Evolutionary conservation across 2,888 invertebrate genomes (phyloP).

Genomic region (Meganola albula): DNA sequence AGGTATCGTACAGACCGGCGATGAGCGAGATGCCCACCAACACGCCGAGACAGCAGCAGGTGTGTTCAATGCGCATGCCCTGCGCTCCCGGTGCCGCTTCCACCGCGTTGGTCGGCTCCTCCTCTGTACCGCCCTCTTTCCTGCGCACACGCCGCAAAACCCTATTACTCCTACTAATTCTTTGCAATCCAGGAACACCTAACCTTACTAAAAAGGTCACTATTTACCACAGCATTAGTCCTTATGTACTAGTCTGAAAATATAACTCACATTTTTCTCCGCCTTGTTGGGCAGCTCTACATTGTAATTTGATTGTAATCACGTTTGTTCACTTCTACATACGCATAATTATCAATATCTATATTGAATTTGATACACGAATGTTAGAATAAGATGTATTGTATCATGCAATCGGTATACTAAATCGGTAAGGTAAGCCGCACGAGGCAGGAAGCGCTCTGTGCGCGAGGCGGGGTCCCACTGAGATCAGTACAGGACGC

Average conservation of each 20-base stretch:
- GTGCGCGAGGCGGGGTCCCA: conserved; percentile 55
- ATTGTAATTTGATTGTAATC: conserved; percentile 50
- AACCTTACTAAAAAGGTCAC: too few relatives aligned
- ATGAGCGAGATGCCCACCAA: conserved; percentile 75
- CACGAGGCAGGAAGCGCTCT: conserved; percentile 55
- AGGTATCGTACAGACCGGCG: conserved; percentile 66
- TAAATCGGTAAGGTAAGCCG: conserved; percentile 11
- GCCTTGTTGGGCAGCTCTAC: conserved; percentile 66
- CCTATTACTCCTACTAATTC: conserved; percentile 2
- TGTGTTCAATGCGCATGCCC: conserved; percentile 65
- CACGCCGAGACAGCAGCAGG: conserved; percentile 74
- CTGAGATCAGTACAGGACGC: conserved; percentile 50
- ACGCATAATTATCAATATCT: conserved; percentile 33
- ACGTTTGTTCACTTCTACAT: conserved; percentile 39
- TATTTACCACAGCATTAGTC: too few relatives aligned
- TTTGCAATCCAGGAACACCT: too few relatives aligned
- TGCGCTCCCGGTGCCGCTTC: conserved; percentile 45
- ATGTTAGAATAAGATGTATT: too few relatives aligned
- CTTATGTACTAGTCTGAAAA: too few relatives aligned
- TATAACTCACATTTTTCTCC: conserved; percentile 69
- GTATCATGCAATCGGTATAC: conserved; percentile 4
- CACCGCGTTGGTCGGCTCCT: conserved; percentile 65
- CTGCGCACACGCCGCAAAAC: conserved; percentile 33
- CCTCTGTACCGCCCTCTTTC: conserved; percentile 74
- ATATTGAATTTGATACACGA: conserved; percentile 30